These are phyloP conservation scores for Ypsolopha sequella DNA, from an alignment of 2,888 invertebrate genomes.

Conservation along the genomic window DNA sequence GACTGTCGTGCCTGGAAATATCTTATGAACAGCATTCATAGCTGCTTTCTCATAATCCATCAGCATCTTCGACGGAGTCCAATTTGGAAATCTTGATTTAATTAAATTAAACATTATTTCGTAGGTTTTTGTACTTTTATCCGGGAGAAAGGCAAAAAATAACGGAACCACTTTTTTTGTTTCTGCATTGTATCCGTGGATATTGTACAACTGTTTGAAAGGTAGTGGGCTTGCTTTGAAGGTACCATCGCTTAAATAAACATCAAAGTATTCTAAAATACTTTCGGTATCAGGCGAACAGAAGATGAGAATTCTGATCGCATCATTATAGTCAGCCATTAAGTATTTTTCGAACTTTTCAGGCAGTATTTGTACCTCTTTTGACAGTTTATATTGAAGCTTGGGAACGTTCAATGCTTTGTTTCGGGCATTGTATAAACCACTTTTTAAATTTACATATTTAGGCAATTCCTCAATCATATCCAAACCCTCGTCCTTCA, in stretches of 20 bases:
- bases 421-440: slow-evolving; percentile 8
- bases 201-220: slow-evolving; percentile 8
- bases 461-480: slow-evolving; percentile 6
- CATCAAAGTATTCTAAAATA: neutral
- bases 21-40: slow-evolving; percentile 3
- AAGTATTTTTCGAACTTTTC: neutral
- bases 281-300: neutral
- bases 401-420: neutral
- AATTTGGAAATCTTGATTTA: slow-evolving; percentile 3
- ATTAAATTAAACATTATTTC: slow-evolving; percentile 3
- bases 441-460: slow-evolving; percentile 7
- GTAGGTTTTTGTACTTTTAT: slow-evolving; percentile 4
- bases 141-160: slow-evolving; percentile 5
- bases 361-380: slow-evolving; percentile 2
- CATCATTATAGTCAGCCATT: neutral
- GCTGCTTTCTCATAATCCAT: slow-evolving; percentile 4
- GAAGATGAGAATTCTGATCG: neutral
- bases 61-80: slow-evolving; percentile 4
- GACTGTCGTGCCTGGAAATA: neutral
- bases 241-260: slow-evolving; percentile 9
- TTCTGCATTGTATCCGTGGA: slow-evolving; percentile 6
- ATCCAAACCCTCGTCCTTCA: slow-evolving; percentile 7
- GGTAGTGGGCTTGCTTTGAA: slow-evolving; percentile 9
- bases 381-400: slow-evolving; percentile 6
- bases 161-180: too few relatives aligned